Conservation (phyloP, 2,888 invertebrate species). For the Drosophila atroscutellata region DNA sequence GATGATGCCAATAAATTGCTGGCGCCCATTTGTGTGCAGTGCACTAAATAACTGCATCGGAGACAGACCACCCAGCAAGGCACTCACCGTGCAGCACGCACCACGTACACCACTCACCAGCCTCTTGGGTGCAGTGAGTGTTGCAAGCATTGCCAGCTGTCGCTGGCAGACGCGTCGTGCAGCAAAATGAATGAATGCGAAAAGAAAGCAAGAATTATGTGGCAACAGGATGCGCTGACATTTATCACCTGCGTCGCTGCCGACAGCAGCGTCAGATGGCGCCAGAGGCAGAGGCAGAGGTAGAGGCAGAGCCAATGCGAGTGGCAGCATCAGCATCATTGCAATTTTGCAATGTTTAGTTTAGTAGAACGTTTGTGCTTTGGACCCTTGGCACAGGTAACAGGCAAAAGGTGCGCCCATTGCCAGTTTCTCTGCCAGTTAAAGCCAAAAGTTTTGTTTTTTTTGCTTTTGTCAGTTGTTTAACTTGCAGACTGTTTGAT, state of each 20-base stretch:
- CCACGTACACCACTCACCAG: neutral
- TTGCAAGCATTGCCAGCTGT: slow-evolving; percentile 42
- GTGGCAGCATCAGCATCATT: slow-evolving; percentile 14
- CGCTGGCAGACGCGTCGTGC: slow-evolving; percentile 37
- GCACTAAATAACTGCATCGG: slow-evolving; percentile 40
- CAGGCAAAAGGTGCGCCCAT: neutral
- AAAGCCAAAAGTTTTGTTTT: slow-evolving; percentile 7
- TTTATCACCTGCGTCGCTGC: slow-evolving; percentile 68
- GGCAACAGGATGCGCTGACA: slow-evolving; percentile 79
- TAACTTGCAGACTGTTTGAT: slow-evolving; percentile 49
- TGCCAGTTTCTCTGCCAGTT: slow-evolving; percentile 12
- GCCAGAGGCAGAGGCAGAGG: neutral
- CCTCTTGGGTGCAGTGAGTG: slow-evolving; percentile 11
- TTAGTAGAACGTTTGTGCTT: neutral
- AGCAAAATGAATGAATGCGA: slow-evolving; percentile 49
- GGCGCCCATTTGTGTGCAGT: slow-evolving; percentile 27
- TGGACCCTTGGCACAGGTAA: slow-evolving; percentile 9
- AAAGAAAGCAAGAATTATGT: slow-evolving; percentile 62
- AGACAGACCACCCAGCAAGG: neutral
- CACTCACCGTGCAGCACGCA: slow-evolving; percentile 3
- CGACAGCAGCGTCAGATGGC: neutral
- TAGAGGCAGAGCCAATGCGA: neutral
- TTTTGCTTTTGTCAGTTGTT: slow-evolving; percentile 27
- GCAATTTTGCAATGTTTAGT: slow-evolving; percentile 7
- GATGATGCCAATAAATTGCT: slow-evolving; percentile 38